A percentile compares a stretch with the other conserved stretches of the same genome.
Conservation (phyloP, 2,888 invertebrate species). For the Odontocerum albicorne region DNA sequence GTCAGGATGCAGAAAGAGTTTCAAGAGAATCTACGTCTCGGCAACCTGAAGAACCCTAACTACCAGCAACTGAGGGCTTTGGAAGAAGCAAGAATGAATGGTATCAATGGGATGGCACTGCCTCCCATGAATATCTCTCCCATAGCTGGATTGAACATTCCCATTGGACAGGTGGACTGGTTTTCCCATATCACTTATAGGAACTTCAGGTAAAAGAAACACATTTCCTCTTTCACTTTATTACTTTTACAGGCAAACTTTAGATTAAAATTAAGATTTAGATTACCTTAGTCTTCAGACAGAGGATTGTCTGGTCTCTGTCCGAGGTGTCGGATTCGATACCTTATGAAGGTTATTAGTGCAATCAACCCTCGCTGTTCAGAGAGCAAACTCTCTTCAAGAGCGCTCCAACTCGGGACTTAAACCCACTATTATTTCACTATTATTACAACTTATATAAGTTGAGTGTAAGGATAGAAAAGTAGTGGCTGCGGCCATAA, state of each 20-base stretch:
- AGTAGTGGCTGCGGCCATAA: too few relatives aligned
- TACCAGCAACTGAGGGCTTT: slow-evolving; percentile 15
- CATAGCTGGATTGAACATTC: slow-evolving; percentile 9
- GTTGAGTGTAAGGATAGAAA: too few relatives aligned
- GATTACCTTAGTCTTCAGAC: too few relatives aligned
- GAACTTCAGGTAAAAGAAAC: slow-evolving; percentile 24
- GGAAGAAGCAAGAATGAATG: slow-evolving; percentile 22
- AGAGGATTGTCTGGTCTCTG: too few relatives aligned
- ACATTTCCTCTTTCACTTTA: not conserved
- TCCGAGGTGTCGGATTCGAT: too few relatives aligned
- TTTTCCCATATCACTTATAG: slow-evolving; percentile 25
- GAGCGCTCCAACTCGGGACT: too few relatives aligned
- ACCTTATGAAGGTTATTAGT: too few relatives aligned
- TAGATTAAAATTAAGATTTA: too few relatives aligned
- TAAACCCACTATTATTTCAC: too few relatives aligned
- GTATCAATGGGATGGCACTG: slow-evolving; percentile 21
- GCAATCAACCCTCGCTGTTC: too few relatives aligned
- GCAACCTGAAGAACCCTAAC: slow-evolving; percentile 6
- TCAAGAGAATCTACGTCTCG: slow-evolving; percentile 21
- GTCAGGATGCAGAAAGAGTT: slow-evolving; percentile 26
- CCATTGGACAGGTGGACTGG: slow-evolving; percentile 16
- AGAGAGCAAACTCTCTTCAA: too few relatives aligned
- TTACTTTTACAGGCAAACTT: not conserved
- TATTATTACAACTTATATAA: too few relatives aligned
- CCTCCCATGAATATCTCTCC: slow-evolving; percentile 21